A percentile compares a stretch with the other conserved stretches of the same genome.
These are phyloP conservation scores for Hyalella azteca DNA, from an alignment of 2,888 invertebrate genomes.

Conservation along the genomic window DNA sequence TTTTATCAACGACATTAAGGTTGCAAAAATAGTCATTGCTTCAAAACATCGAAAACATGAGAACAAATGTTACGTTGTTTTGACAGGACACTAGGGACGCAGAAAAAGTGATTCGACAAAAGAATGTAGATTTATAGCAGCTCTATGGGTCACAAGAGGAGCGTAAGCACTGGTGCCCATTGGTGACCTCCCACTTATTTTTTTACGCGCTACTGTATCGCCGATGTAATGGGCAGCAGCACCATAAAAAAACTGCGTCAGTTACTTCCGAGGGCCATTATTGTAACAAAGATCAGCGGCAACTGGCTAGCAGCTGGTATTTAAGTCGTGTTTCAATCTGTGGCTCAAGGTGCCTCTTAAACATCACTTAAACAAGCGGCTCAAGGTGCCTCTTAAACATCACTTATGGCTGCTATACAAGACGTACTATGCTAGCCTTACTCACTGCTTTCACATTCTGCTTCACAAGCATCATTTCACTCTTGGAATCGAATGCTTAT, in stretches of 20 bases:
- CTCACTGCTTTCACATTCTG: not conserved
- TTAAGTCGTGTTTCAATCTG: constrained; percentile 31
- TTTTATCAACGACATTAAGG: too few species aligned
- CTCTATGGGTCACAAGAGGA: too few species aligned
- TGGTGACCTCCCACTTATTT: too few species aligned
- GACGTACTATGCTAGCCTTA: not conserved
- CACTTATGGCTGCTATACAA: constrained; percentile 15
- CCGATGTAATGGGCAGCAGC: not conserved
- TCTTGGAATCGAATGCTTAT: not conserved
- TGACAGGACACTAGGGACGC: too few species aligned
- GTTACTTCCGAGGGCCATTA: too few species aligned
- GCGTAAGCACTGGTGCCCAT: too few species aligned
- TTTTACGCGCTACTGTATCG: too few species aligned
- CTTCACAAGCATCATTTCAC: not conserved
- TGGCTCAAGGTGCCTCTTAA: constrained; percentile 13
- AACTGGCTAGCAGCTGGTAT: not conserved
- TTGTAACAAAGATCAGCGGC: constrained; percentile 1
- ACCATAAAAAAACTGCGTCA: not conserved
- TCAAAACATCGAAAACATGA: too few species aligned
- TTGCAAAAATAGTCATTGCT: too few species aligned
- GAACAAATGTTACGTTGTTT: too few species aligned
- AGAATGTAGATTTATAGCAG: too few species aligned
- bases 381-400: not conserved
- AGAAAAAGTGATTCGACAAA: too few species aligned
- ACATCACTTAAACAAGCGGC: constrained; percentile 3